phyloP scores from a whole-genome alignment of 2,113 vertebrate genomes.

The Saccopteryx leptura region DNA sequence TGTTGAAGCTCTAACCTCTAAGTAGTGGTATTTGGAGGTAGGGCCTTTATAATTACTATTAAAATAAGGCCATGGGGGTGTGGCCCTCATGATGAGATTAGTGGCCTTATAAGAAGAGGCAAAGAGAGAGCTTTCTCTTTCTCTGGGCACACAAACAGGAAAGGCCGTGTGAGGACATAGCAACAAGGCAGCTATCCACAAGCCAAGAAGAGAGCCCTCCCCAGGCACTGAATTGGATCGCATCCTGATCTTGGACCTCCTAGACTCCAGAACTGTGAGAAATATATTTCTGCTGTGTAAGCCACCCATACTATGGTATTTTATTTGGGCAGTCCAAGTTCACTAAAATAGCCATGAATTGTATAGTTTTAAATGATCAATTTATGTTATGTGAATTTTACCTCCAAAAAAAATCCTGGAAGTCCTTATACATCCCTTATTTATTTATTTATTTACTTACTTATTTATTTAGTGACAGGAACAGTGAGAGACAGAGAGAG shows the following conservation, averaged over 20 bases:
- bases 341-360: background rate
- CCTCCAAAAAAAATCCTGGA: background rate
- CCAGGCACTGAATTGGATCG: background rate
- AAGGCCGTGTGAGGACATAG: background rate
- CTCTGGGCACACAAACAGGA: background rate
- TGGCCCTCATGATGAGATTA: background rate
- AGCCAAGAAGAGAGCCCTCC: background rate
- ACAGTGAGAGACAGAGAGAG: too few relatives aligned
- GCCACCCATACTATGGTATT: too few relatives aligned
- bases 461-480: too few relatives aligned
- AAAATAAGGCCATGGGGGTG: background rate
- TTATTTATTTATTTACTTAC: background rate
- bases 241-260: background rate
- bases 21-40: background rate
- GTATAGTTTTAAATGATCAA: background rate
- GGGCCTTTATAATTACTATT: background rate
- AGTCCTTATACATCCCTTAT: background rate
- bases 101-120: background rate
- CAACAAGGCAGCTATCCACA: background rate
- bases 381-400: conserved; percentile 33
- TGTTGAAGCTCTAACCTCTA: background rate
- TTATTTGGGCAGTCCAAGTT: background rate
- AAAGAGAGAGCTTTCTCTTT: background rate
- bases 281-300: background rate
- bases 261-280: background rate